Evolutionary conservation across 2,113 vertebrate species (phyloP).

Genomic region (Muntiacus muntjak): DNA sequence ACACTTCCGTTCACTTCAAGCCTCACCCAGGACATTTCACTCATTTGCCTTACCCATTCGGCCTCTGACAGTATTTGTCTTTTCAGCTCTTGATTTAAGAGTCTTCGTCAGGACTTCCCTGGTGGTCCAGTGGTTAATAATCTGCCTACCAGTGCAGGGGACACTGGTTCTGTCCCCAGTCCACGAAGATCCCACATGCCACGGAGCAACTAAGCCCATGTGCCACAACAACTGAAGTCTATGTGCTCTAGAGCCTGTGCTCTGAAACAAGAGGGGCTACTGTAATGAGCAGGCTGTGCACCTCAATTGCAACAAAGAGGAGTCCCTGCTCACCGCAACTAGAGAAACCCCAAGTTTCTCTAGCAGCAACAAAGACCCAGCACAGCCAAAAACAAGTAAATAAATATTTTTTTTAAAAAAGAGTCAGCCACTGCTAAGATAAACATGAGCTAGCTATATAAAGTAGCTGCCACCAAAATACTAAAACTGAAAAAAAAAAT

Average conservation of each 20-base stretch:
- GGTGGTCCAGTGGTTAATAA: neutral
- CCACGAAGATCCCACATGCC: neutral
- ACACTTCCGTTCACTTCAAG: neutral
- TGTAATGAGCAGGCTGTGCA: neutral
- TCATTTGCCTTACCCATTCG: neutral
- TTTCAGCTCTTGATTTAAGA: neutral
- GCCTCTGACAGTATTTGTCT: neutral
- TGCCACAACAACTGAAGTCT: neutral
- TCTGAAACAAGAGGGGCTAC: neutral
- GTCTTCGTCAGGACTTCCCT: neutral
- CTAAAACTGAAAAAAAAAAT: neutral
- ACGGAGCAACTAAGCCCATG: rapidly evolving
- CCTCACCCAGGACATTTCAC: neutral
- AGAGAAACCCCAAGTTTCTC: neutral
- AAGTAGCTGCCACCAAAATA: neutral
- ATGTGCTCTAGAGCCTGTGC: neutral
- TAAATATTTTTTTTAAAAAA: neutral
- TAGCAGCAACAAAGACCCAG: neutral
- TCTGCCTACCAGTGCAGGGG: neutral
- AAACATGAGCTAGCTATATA: neutral
- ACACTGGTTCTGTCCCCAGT: neutral
- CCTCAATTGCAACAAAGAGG: neutral
- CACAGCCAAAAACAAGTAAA: neutral
- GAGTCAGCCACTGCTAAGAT: neutral
- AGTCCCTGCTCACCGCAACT: rapidly evolving